Evolutionary conservation across 2,888 invertebrate species (phyloP).

Genomic region (Hypomecis atomaria): DNA sequence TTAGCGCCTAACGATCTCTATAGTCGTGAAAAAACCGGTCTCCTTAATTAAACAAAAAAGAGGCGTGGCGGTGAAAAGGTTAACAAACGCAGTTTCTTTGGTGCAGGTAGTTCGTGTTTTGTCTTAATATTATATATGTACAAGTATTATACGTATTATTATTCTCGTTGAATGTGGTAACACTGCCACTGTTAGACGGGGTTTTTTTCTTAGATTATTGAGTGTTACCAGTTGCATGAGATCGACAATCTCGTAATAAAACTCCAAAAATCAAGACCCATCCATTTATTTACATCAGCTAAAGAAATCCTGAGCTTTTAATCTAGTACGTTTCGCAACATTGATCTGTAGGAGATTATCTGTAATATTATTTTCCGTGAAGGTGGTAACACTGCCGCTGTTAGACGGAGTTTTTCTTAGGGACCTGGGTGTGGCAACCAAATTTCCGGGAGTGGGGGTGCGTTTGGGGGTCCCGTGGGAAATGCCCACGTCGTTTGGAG

Average conservation of each 20-base stretch:
- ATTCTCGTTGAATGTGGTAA: neutral
- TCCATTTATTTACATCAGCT: slow-evolving; percentile 28
- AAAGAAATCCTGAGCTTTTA: slow-evolving; percentile 94
- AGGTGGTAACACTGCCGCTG: slow-evolving; percentile 43
- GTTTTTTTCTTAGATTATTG: no score
- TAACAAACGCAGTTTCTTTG: no score
- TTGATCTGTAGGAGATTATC: slow-evolving; percentile 94
- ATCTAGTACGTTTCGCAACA: slow-evolving; percentile 88
- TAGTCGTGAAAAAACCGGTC: no score
- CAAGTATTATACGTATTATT: no score
- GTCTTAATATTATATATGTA: no score
- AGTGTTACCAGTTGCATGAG: neutral
- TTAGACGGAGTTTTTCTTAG: slow-evolving; percentile 36
- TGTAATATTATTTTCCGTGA: slow-evolving; percentile 85
- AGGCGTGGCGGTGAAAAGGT: no score
- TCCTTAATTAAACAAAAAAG: no score
- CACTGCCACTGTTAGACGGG: no score
- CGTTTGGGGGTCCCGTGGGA: slow-evolving; percentile 64
- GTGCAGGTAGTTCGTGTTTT: no score
- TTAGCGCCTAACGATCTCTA: no score
- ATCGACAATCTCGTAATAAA: neutral
- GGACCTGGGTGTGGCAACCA: slow-evolving; percentile 59
- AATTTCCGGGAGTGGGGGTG: slow-evolving; percentile 51
- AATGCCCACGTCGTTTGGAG: slow-evolving; percentile 70
- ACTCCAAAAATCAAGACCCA: slow-evolving; percentile 2